Percentiles rank a stretch among this genome's conserved stretches.
These are phyloP conservation scores for Eupeodes latifasciatus DNA, from an alignment of 2,888 invertebrate genomes.

Conservation along the genomic window DNA sequence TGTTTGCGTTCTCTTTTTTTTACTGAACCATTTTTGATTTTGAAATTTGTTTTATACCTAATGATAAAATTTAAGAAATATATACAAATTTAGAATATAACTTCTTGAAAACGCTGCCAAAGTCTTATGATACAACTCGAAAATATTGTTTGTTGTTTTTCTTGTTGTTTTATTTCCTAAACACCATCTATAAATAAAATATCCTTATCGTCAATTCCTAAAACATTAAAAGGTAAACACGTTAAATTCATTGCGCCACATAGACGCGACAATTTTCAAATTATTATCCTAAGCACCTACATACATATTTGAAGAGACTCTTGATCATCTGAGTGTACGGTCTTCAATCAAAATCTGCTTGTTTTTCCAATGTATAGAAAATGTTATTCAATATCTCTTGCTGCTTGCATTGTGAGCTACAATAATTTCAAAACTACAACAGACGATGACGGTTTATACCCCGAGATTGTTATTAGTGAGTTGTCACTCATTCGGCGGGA, in stretches of 20 bases:
- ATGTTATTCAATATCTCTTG: constrained; percentile 66
- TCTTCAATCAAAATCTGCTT: constrained; percentile 57
- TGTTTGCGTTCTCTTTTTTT: too few species aligned
- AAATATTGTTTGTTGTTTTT: too few species aligned
- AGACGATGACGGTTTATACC: constrained; percentile 2
- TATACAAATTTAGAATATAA: too few species aligned
- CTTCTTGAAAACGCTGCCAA: too few species aligned
- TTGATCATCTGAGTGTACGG: constrained; percentile 11
- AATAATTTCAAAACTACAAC: constrained; percentile 36
- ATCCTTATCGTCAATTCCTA: neutral
- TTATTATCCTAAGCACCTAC: constrained; percentile 15
- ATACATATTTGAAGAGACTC: constrained; percentile 48
- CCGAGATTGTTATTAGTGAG: constrained; percentile 70
- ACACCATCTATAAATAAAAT: neutral
- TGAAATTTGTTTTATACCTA: too few species aligned
- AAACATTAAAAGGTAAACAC: neutral
- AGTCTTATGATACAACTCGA: too few species aligned
- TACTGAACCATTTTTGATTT: too few species aligned
- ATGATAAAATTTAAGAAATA: too few species aligned
- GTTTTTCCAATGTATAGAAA: constrained; percentile 56
- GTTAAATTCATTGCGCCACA: constrained; percentile 17
- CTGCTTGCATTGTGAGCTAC: constrained; percentile 13
- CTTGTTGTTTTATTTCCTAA: too few species aligned
- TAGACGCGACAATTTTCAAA: constrained; percentile 34
- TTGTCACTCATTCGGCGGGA: constrained; percentile 68